phyloP scores from a whole-genome alignment of 2,797 vertebrate species.

The Alca torda region DNA sequence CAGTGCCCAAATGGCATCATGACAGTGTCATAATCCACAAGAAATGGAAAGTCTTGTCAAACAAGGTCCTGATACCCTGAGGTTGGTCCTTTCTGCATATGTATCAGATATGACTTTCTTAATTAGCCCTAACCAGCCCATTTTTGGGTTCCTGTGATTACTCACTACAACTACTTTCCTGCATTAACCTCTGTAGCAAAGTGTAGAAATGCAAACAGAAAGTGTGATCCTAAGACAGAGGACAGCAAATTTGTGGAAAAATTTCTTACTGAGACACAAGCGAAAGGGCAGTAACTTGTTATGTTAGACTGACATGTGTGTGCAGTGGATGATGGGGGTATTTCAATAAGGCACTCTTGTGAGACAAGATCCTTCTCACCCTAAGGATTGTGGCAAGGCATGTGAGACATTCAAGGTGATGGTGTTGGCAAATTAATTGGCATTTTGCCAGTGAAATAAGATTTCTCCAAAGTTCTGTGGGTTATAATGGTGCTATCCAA shows the following conservation, averaged over 20 bases:
- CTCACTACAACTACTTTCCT: not conserved
- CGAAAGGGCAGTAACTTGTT: not conserved
- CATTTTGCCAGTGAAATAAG: not conserved
- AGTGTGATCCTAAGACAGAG: fast-evolving
- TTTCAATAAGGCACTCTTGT: not conserved
- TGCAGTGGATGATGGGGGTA: not conserved
- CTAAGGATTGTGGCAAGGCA: not conserved
- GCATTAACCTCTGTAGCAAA: not conserved
- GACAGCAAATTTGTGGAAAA: not conserved
- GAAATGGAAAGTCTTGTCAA: not conserved
- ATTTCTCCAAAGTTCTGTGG: not conserved
- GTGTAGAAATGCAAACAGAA: not conserved
- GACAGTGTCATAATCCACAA: not conserved
- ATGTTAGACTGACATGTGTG: not conserved
- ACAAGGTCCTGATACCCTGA: not conserved
- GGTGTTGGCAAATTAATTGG: not conserved
- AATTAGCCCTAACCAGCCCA: not conserved
- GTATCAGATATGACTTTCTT: not conserved
- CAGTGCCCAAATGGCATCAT: not conserved
- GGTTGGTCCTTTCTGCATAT: not conserved
- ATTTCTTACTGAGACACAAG: not conserved
- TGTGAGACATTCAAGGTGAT: not conserved
- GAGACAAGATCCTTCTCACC: not conserved
- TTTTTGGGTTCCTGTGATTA: not conserved
- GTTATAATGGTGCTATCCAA: not conserved